A percentile compares a stretch with the other conserved stretches of the same genome.
Conservation (phyloP, 1,140 invertebrate species). For the Aleiodes sp. region DNA sequence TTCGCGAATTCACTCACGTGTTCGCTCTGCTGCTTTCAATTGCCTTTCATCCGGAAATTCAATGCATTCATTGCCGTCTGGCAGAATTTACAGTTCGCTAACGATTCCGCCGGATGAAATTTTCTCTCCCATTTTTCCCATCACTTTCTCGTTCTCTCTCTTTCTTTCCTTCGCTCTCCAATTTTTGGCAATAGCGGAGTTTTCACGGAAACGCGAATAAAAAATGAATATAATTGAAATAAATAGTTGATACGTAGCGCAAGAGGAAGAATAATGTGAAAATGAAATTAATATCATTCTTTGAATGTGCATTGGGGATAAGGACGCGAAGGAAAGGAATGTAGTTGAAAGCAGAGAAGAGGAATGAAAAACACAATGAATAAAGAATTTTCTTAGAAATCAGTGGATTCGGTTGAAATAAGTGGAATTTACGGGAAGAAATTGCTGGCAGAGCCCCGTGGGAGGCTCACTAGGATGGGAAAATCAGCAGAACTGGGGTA, state of each 20-base stretch:
- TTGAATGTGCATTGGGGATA: not conserved
- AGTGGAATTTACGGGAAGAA: conserved; percentile 9
- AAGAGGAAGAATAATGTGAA: not conserved
- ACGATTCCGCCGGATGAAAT: conserved; percentile 27
- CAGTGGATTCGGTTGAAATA: conserved; percentile 3
- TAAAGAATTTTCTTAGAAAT: conserved; percentile 15
- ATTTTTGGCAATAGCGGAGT: conserved; percentile 18
- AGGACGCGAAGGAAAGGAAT: not conserved
- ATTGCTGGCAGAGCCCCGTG: not conserved
- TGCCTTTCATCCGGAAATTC: conserved; percentile 25
- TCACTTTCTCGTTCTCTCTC: not conserved
- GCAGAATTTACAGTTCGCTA: conserved; percentile 29
- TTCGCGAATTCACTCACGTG: conserved; percentile 12
- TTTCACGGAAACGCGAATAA: conserved; percentile 22
- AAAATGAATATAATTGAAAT: conserved; percentile 23
- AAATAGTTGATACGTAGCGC: conserved; percentile 4
- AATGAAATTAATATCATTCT: conserved; percentile 6
- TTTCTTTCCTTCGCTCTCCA: not conserved
- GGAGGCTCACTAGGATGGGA: not conserved
- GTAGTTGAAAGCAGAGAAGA: not conserved
- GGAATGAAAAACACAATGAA: conserved; percentile 2
- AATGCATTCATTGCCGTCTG: conserved; percentile 32
- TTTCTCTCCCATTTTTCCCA: conserved; percentile 5
- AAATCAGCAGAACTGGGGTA: conserved; percentile 1
- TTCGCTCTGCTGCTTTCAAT: conserved; percentile 24